Evolutionary conservation across 2,113 vertebrate species (phyloP), one percentile per base, ranked within the genome.

Genomic region (Hypomesus transpacificus): DNA sequence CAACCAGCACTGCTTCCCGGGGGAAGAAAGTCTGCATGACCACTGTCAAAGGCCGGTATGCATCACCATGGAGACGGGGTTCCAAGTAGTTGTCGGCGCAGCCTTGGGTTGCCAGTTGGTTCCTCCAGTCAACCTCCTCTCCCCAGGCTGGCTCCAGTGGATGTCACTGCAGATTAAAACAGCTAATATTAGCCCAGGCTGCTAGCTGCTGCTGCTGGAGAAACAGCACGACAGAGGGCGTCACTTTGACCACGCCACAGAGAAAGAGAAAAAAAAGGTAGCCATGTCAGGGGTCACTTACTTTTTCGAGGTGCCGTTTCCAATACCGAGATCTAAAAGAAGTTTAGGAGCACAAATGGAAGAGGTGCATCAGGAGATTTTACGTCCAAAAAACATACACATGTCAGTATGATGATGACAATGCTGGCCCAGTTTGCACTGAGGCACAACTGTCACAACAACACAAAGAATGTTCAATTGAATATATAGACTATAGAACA

Each of bases 281-380:
- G 59, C 24, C 34, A 6, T 13, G 21, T 53, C 16, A 13, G 2
- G 7, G 54, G 52, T 14, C 53, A 75, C 95, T 95, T 87, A 99
- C 97, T 99, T 98, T 87, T 98, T 99, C 83, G 94, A 90, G 34
- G 96, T 97, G 90, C 97, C 97, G 69, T 99, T 99, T 89, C 97
- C 96, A 78, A 99, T 99, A 82, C 97, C 97, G 83, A 99, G 90
- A 90, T 97, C 97, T 99, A 68, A 90, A 1, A 75, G 1, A 39
- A 76, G 46, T 67, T 31, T 18, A 1, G 64, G 24, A 4, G 3
- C 66, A 60, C 9, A 31, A 50, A 16, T 8, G 59, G 76, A 57
- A 69, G 56, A 53, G 9, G 52, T 67, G 9, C 14, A 4, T 26
- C 34, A 16, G 18, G 11, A 24, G 56, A 68, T 46, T 9, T 46